Percentiles rank a stretch among this genome's conserved stretches.
Conservation (phyloP, 2,797 vertebrate genomes). For the Acrocephalus scirpaceus region DNA sequence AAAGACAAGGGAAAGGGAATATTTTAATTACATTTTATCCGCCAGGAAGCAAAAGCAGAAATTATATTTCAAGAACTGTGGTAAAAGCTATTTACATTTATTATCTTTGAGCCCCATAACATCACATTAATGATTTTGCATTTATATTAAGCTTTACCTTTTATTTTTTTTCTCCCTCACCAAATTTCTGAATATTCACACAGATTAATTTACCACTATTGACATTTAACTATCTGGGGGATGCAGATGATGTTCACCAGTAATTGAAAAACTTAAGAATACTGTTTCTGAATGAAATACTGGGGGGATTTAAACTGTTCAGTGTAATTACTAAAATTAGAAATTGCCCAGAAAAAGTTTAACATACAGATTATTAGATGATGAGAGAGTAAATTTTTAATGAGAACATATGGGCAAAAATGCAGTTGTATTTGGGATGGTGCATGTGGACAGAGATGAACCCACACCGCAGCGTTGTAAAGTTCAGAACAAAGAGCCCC, state of each 20-base stretch:
- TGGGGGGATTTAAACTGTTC: not conserved
- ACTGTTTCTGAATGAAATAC: not conserved
- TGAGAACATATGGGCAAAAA: not conserved
- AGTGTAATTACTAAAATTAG: not conserved
- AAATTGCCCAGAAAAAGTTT: not conserved
- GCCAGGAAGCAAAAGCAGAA: not conserved
- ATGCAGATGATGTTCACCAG: not conserved
- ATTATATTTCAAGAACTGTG: not conserved
- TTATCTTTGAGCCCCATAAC: not conserved
- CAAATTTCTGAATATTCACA: not conserved
- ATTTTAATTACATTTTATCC: constrained; percentile 41
- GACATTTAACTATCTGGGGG: not conserved
- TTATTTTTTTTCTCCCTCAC: not conserved
- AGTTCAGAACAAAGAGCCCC: not conserved
- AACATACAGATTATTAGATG: not conserved
- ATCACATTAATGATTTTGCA: not conserved
- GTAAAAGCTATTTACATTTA: not conserved
- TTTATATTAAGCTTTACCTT: not conserved
- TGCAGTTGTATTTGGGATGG: not conserved
- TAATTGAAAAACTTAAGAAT: not conserved
- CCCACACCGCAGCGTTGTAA: accelerated
- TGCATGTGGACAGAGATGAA: not conserved
- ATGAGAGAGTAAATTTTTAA: not conserved
- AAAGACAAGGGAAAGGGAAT: not conserved
- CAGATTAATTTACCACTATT: not conserved